Evolutionary conservation across 2,113 vertebrate species (phyloP), one percentile per base, ranked within the genome.

Genomic region (Labeo catla): DNA sequence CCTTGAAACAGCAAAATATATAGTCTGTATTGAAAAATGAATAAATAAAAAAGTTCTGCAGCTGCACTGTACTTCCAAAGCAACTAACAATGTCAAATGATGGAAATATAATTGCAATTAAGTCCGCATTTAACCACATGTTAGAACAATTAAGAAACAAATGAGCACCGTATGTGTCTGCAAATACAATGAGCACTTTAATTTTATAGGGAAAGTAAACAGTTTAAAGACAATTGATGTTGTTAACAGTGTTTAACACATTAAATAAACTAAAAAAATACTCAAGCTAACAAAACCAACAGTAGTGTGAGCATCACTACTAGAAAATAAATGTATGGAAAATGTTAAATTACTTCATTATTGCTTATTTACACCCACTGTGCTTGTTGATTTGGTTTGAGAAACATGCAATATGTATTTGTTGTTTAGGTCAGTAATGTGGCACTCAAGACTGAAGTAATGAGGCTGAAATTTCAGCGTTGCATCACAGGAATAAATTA

Each of bases 61-160:
- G 49, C 49, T 19, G 13, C 47, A 21, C 1, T 54, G 15, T 28
- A 36, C 16, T 54, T 16, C 50, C 19, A 36, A 68, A 50, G 45
- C n/a, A 76, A 49, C 72, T 8, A 50, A 76, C 72, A 76, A 50
- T 76, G 72, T 28, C 45, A 76, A 76, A 76, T 76, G n/a, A 76
- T 50, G 72, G 45, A 73, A n/a, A 73, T 76, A 52, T 49, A 52
- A 54, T 77, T 54, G 76, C 47, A 77, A 54, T 77, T 50, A 77
- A 16, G 50, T 54, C 76, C 8, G 16, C 15, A 54, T 77, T 77
- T 54, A 77, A 50, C 76, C 15, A 76, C 72, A 34, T 52, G n/a
- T 54, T 77, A 8, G 23, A 54, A 36, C 49, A 77, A 77, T 54
- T 54, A 77, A 36, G 47, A 9, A 77, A 36, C 49, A 77, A 77